Evolutionary conservation across 2,888 invertebrate genomes (phyloP).

Genomic region (Cosmia trapezina): DNA sequence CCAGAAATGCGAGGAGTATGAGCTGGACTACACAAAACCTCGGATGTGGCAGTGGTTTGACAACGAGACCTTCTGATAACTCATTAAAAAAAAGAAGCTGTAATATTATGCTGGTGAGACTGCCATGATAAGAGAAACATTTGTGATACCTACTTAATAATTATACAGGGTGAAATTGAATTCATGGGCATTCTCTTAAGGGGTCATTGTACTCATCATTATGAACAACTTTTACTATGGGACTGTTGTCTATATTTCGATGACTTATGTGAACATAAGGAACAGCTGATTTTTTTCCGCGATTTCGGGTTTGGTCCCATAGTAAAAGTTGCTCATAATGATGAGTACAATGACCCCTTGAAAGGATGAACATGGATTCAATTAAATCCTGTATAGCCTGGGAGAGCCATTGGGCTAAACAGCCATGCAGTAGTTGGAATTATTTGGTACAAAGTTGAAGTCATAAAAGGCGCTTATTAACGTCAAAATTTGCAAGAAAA

Average conservation of each 20-base stretch:
- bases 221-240: too few species aligned
- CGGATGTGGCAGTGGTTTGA: constrained; percentile 92
- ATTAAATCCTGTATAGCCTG: too few species aligned
- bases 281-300: too few species aligned
- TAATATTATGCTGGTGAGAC: not conserved
- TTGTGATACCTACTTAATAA: constrained; percentile 10
- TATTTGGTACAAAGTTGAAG: not conserved
- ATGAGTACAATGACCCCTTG: too few species aligned
- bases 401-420: not conserved
- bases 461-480: not conserved
- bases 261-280: too few species aligned
- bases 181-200: too few species aligned
- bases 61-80: constrained; percentile 86
- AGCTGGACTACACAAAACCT: constrained; percentile 85
- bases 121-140: not conserved
- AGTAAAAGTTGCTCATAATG: too few species aligned
- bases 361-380: too few species aligned
- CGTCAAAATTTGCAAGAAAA: not conserved
- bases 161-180: too few species aligned
- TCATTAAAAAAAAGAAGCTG: not conserved
- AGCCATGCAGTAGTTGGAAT: not conserved
- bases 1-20: constrained; percentile 89
- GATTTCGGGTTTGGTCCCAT: too few species aligned
- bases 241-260: too few species aligned
- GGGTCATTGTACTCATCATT: too few species aligned